Conservation (phyloP, 2,888 invertebrate species). For the Ichneumoninae sp. region DNA sequence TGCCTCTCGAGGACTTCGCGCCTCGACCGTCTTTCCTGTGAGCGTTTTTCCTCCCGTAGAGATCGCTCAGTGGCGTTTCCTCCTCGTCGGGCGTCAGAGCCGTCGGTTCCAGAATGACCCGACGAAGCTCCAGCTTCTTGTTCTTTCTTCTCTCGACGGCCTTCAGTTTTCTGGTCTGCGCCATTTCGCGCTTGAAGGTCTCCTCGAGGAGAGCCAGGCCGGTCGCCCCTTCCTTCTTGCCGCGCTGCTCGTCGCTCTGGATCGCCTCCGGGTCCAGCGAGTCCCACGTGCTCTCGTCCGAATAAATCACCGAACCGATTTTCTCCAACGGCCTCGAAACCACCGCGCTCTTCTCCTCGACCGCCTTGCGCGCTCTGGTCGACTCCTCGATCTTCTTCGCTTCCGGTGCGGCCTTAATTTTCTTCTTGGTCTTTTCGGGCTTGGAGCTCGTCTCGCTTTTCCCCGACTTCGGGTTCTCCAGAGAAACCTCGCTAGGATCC, state of each 20-base stretch:
- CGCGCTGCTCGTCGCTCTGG: slow-evolving; percentile 27
- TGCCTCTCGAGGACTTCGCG: slow-evolving; percentile 36
- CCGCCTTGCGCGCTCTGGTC: slow-evolving; percentile 43
- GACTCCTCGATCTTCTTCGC: slow-evolving; percentile 48
- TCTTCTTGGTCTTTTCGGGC: slow-evolving; percentile 56
- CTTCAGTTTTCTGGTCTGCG: slow-evolving; percentile 66
- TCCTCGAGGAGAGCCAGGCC: slow-evolving; percentile 77
- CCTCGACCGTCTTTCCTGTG: slow-evolving; percentile 45
- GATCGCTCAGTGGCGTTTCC: slow-evolving; percentile 57
- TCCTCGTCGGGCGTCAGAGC: slow-evolving; percentile 70
- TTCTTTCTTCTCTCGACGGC: slow-evolving; percentile 63
- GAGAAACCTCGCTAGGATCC: slow-evolving; percentile 44
- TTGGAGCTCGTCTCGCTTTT: slow-evolving; percentile 26
- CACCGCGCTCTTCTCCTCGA: slow-evolving; percentile 7
- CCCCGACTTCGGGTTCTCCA: slow-evolving; percentile 31
- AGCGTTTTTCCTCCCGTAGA: slow-evolving; percentile 23
- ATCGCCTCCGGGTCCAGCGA: slow-evolving; percentile 59
- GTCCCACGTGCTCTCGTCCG: slow-evolving; percentile 81
- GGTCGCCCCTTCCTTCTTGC: slow-evolving; percentile 60
- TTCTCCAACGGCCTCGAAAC: background rate
- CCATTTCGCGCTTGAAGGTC: slow-evolving; percentile 76
- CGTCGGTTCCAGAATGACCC: slow-evolving; percentile 53
- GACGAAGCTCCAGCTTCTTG: slow-evolving; percentile 41
- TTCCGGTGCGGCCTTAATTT: slow-evolving; percentile 37
- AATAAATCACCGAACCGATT: slow-evolving; percentile 73